Conservation (phyloP, 2,888 invertebrate species). For the Sinodicranocentrus sp. region DNA sequence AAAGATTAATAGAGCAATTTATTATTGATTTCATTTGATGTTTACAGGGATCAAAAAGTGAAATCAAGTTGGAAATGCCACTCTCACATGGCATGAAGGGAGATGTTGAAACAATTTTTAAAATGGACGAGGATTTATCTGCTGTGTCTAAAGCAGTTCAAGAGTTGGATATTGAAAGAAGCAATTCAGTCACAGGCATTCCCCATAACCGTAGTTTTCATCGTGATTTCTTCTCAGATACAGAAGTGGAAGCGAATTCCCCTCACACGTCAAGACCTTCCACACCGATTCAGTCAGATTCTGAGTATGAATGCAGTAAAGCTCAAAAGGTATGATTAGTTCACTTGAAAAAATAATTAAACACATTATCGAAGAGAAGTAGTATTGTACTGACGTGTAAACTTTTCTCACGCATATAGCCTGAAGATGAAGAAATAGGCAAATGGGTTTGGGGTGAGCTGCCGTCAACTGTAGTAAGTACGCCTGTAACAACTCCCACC, state of each 20-base stretch:
- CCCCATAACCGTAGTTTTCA: constrained; percentile 74
- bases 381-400: too few relatives aligned
- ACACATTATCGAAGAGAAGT: too few relatives aligned
- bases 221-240: constrained; percentile 76
- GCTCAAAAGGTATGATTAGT: constrained; percentile 70
- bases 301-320: constrained; percentile 87
- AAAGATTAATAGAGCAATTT: too few relatives aligned
- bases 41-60: constrained; percentile 74
- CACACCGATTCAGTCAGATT: constrained; percentile 95
- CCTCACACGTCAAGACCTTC: constrained; percentile 85
- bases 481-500: constrained; percentile 73
- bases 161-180: constrained; percentile 79
- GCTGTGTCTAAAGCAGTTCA: constrained; percentile 80
- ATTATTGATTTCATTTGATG: constrained; percentile 18
- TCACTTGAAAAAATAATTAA: background rate
- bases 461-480: constrained; percentile 74
- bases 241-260: constrained; percentile 75
- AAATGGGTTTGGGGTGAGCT: constrained; percentile 77
- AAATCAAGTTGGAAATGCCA: constrained; percentile 68
- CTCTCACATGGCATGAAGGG: constrained; percentile 77
- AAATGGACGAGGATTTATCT: constrained; percentile 73
- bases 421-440: constrained; percentile 74
- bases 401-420: constrained; percentile 34
- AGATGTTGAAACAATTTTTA: constrained; percentile 74
- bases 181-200: constrained; percentile 72